Conservation (phyloP, 30 jellyfish, hydroid and myxozoan genomes). For the Aurelia coerulea region DNA sequence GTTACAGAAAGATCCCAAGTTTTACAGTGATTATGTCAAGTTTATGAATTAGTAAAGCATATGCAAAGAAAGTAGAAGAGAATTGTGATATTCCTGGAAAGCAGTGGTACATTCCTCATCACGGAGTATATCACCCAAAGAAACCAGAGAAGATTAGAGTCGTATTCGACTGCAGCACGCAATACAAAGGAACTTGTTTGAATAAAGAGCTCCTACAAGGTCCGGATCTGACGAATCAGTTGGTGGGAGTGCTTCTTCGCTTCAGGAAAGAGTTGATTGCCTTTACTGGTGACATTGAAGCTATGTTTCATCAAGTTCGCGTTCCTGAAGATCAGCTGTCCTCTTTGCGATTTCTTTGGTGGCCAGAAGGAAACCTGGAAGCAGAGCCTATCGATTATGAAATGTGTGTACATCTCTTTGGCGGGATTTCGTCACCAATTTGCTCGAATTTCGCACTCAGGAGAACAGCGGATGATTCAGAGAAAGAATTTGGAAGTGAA, state of each 20-base stretch:
- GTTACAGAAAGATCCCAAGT: slow-evolving; percentile 12
- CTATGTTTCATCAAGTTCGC: slow-evolving; percentile 56
- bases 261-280: slow-evolving; percentile 65
- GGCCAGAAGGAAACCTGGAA: slow-evolving; percentile 36
- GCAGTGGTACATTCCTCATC: slow-evolving; percentile 60
- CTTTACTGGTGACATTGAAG: slow-evolving; percentile 66
- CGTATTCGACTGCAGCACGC: slow-evolving; percentile 62
- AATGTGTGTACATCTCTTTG: slow-evolving; percentile 75
- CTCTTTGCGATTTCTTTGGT: slow-evolving; percentile 66
- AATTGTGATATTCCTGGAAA: slow-evolving; percentile 30
- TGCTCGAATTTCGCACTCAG: slow-evolving; percentile 37
- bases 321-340: slow-evolving; percentile 60
- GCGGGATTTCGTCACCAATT: slow-evolving; percentile 46
- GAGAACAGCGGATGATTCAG: slow-evolving; percentile 40
- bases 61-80: slow-evolving; percentile 38
- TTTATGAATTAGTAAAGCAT: slow-evolving; percentile 55
- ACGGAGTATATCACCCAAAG: slow-evolving; percentile 74
- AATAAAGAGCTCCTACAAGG: slow-evolving; percentile 54
- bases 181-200: slow-evolving; percentile 55
- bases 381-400: slow-evolving; percentile 49
- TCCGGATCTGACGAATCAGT: slow-evolving; percentile 70
- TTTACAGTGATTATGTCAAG: slow-evolving; percentile 28
- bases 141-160: slow-evolving; percentile 78
- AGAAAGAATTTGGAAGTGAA: slow-evolving; percentile 26
- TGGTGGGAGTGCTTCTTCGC: slow-evolving; percentile 66